These are phyloP conservation scores for Peromyscus eremicus DNA, from an alignment of 2,797 vertebrate genomes.

Conservation along the genomic window DNA sequence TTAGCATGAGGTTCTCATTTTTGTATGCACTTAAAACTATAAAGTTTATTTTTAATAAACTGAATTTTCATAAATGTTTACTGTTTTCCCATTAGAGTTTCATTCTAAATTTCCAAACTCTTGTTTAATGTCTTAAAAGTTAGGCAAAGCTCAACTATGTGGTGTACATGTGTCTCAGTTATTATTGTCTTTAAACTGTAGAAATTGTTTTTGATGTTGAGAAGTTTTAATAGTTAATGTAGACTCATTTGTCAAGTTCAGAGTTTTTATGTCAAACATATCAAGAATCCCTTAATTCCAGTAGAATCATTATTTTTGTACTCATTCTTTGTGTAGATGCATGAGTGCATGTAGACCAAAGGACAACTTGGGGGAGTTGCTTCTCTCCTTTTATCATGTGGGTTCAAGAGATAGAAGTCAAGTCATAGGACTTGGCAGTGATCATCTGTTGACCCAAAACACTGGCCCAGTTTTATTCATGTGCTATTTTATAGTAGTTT, in stretches of 20 bases:
- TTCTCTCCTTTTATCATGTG: neutral
- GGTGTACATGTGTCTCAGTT: neutral
- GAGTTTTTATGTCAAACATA: neutral
- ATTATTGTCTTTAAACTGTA: neutral
- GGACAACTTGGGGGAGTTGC: neutral
- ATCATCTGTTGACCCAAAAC: neutral
- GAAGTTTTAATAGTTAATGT: neutral
- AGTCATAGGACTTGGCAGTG: neutral
- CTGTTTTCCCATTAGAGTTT: neutral
- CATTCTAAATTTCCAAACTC: neutral
- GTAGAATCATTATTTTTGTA: neutral
- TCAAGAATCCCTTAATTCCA: neutral
- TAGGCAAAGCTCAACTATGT: neutral
- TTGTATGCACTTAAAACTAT: conserved; percentile 17
- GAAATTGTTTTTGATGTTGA: neutral
- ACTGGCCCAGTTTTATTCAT: neutral
- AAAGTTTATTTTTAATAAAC: neutral
- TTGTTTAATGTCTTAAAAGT: neutral
- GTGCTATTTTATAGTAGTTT: neutral
- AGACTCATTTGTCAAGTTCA: neutral
- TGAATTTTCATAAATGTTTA: neutral
- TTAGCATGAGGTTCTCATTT: neutral
- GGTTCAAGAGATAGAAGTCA: neutral
- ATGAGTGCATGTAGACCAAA: neutral
- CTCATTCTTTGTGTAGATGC: too few relatives aligned